Evolutionary conservation across 2,888 invertebrate species (phyloP), one percentile per base, ranked within the genome.

Genomic region (Pinctada fucata): DNA sequence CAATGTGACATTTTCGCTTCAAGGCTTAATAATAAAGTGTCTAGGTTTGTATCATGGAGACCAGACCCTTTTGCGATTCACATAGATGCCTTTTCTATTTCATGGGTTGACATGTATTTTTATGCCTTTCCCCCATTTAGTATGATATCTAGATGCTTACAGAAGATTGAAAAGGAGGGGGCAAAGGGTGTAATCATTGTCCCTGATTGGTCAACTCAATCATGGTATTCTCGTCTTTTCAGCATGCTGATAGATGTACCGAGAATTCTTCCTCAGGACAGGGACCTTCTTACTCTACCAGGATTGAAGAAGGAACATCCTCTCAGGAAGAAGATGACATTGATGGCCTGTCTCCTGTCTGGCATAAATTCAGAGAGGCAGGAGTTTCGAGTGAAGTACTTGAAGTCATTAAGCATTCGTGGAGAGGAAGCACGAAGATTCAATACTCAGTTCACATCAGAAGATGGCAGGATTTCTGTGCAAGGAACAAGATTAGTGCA

Each of bases 221-320:
- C 5, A 8, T 52, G 58, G 58, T 52, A 8, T 10, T 10, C 58
- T 5, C 10, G 5, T 8, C 58, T 52, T 52, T 10, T 52, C 58
- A 52, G 58, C 58, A 52, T 52, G 64, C 78, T n/a, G n/a, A 66
- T 76, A 64, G 50, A 66, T 31, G 48, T 45, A 51, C 75, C 75
- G 47, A 5, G 65, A 48, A 48, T 75, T 16, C 16, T 75, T 16
- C 75, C n/a, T n/a, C n/a, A n/a, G n/a, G n/a, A n/a, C n/a, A n/a
- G n/a, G n/a, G n/a, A n/a, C n/a, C n/a, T n/a, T n/a, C n/a, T n/a
- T n/a, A n/a, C n/a, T n/a, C 58, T 10, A 10, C 5, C 58, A 52
- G 10, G 10, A 5, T 8, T 52, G 58, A 52, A 52, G 6, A 52
- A 10, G 5, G 58, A 52, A 52, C 58, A 52, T 52, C 58, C 58